These are phyloP conservation scores for Eupsittula cactorum DNA, from an alignment of 2,113 vertebrate genomes.

Conservation along the genomic window DNA sequence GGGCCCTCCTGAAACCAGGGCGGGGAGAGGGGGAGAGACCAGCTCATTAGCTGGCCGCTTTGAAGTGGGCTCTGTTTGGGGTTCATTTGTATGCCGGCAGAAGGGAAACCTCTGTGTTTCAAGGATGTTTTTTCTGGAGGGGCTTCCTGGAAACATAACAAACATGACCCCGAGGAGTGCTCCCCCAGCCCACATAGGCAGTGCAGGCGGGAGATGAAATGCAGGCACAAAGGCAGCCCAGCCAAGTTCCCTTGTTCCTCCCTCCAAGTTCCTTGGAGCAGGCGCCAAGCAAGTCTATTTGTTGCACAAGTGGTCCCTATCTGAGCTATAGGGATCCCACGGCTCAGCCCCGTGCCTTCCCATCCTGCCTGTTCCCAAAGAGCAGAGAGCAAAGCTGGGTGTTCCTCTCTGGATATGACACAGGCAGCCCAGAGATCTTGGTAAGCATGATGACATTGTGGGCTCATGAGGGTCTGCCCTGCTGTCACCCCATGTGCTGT, in stretches of 20 bases:
- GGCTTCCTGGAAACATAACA: constrained; percentile 68
- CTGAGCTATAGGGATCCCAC: rapidly evolving
- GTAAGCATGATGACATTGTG: not conserved
- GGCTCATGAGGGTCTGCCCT: not conserved
- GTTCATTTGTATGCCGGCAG: constrained; percentile 63
- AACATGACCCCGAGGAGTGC: constrained; percentile 46
- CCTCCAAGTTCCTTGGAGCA: not conserved
- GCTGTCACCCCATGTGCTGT: not conserved
- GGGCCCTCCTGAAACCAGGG: not conserved
- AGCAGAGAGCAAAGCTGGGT: not conserved
- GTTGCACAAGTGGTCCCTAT: not conserved
- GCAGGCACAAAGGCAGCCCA: not conserved
- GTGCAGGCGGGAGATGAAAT: not conserved
- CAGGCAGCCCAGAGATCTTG: not conserved
- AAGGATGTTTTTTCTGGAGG: constrained; percentile 60
- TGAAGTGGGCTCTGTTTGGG: constrained; percentile 64
- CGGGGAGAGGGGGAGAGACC: not conserved
- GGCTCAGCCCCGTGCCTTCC: not conserved
- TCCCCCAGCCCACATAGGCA: not conserved
- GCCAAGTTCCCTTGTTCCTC: not conserved
- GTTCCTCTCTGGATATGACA: not conserved
- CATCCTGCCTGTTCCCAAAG: rapidly evolving
- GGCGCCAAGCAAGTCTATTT: rapidly evolving
- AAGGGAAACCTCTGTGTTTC: constrained; percentile 62
- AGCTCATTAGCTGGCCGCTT: constrained; percentile 52